Percentiles rank a stretch among this genome's conserved stretches.
Conservation (phyloP, 2,113 vertebrate genomes). For the Gorsachius goisagi region DNA sequence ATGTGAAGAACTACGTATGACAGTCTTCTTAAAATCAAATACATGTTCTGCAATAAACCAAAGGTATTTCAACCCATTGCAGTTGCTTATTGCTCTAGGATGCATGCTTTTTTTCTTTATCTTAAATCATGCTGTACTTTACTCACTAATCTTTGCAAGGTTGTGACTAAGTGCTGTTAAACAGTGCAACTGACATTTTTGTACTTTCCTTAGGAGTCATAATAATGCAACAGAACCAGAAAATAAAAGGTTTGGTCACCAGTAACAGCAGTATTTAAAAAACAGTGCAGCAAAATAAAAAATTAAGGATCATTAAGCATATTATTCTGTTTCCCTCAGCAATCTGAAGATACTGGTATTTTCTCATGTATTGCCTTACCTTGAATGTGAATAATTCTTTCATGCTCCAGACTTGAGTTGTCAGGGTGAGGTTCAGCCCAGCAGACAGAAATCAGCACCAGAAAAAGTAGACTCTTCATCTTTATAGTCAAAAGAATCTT, state of each 20-base stretch:
- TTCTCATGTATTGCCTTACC: slow-evolving; percentile 80
- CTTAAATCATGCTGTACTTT: neutral
- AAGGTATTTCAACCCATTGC: neutral
- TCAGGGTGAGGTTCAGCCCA: slow-evolving; percentile 82
- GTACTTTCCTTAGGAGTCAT: neutral
- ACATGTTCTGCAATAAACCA: neutral
- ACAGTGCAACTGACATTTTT: neutral
- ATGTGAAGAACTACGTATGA: neutral
- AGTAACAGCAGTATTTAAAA: neutral
- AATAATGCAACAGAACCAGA: neutral
- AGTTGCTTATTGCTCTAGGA: neutral
- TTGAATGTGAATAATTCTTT: slow-evolving; percentile 88
- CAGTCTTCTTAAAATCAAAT: slow-evolving; percentile 5
- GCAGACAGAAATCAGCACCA: slow-evolving; percentile 85
- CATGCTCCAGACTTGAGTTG: slow-evolving; percentile 77
- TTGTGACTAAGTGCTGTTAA: neutral
- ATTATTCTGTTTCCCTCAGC: neutral
- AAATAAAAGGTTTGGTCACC: neutral
- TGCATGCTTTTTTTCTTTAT: neutral
- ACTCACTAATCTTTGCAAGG: neutral
- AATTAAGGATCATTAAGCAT: neutral
- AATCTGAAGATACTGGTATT: neutral
- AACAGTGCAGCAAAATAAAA: slow-evolving; percentile 22
- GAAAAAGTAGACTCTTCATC: slow-evolving; percentile 87
- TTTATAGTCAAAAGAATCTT: slow-evolving; percentile 72